Conservation (phyloP, 2,113 vertebrate genomes). For the Furnarius figulus region DNA sequence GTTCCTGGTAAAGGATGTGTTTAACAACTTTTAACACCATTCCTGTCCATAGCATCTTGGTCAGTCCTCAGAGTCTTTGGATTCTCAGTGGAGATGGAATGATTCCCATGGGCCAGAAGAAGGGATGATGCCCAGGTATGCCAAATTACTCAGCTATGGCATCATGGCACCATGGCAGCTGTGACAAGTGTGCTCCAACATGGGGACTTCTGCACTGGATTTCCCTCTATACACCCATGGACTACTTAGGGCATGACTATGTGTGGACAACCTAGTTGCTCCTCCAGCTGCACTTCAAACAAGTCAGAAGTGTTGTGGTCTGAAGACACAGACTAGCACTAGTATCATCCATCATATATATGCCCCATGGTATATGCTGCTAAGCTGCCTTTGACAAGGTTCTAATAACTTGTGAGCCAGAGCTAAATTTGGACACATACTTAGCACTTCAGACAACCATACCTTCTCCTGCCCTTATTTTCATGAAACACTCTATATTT, state of each 20-base stretch:
- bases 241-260: background rate
- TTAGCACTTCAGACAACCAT: background rate
- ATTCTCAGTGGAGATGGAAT: background rate
- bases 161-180: background rate
- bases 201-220: background rate
- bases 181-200: background rate
- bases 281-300: background rate
- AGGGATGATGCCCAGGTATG: background rate
- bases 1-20: background rate
- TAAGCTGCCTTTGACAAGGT: background rate
- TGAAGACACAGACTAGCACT: background rate
- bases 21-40: background rate
- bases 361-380: background rate
- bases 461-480: background rate
- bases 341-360: too few species aligned
- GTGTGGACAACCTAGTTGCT: background rate
- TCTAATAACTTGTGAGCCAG: background rate
- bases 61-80: background rate
- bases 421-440: background rate
- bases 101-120: background rate
- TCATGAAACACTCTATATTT: background rate
- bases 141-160: background rate
- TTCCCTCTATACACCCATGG: background rate
- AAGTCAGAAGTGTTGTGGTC: background rate
- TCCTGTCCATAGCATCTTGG: background rate